These are phyloP conservation scores for Patella pellucida DNA, from an alignment of 2,888 invertebrate species.

Conservation along the genomic window DNA sequence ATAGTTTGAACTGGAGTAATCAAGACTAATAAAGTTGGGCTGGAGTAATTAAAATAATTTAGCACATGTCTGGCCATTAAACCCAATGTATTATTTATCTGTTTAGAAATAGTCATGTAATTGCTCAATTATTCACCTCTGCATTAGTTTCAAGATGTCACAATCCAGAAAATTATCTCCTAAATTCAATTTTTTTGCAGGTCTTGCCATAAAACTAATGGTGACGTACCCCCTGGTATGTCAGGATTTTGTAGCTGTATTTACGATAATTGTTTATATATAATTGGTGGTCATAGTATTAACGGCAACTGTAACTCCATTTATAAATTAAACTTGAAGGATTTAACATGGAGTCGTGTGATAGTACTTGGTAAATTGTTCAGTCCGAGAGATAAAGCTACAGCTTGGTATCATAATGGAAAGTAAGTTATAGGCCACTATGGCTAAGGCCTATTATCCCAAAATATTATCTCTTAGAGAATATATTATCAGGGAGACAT, in stretches of 20 bases:
- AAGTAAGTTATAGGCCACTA: slow-evolving; percentile 46
- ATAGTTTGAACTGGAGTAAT: too few species aligned
- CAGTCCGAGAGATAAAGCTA: slow-evolving; percentile 63
- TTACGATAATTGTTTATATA: slow-evolving; percentile 54
- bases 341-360: slow-evolving; percentile 54
- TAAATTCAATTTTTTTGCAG: slow-evolving; percentile 22
- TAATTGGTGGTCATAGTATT: slow-evolving; percentile 66
- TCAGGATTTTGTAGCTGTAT: slow-evolving; percentile 64
- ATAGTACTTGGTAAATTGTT: slow-evolving; percentile 41
- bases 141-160: too few species aligned
- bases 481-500: slow-evolving; percentile 10
- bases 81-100: too few species aligned
- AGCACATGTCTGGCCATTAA: too few species aligned
- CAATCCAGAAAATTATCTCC: too few species aligned
- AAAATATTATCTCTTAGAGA: neutral
- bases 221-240: slow-evolving; percentile 56
- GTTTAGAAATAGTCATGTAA: too few species aligned
- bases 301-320: slow-evolving; percentile 59
- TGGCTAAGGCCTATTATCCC: neutral
- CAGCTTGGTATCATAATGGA: slow-evolving; percentile 53
- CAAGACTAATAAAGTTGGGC: too few species aligned
- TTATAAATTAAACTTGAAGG: slow-evolving; percentile 56
- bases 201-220: slow-evolving; percentile 42
- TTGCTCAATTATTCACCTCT: too few species aligned
- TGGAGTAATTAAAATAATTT: too few species aligned